Conservation (phyloP, 2,113 vertebrate species). For the Shinisaurus crocodilurus region DNA sequence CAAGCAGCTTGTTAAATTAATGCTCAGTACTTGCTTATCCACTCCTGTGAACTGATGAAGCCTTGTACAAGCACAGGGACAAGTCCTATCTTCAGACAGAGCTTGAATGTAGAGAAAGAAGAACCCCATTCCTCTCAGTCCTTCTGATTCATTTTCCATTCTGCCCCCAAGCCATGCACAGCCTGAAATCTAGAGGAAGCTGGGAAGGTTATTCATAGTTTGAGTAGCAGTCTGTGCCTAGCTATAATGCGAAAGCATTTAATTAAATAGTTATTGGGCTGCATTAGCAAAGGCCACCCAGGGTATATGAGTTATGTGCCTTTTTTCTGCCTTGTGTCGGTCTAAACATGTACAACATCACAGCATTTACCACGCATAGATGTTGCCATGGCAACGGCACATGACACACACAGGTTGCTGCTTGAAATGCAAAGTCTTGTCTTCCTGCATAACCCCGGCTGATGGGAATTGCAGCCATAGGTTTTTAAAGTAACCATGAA, state of each 20-base stretch:
- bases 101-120: not conserved
- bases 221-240: conserved; percentile 7
- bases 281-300: conserved; percentile 35
- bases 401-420: not conserved
- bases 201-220: not conserved
- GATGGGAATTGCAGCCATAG: conserved; percentile 21
- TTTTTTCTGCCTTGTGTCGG: conserved; percentile 12
- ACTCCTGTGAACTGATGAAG: not conserved
- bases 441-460: conserved; percentile 15
- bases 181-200: not conserved
- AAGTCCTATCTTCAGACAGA: not conserved
- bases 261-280: conserved; percentile 18
- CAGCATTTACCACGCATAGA: not conserved
- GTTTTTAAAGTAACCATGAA: conserved; percentile 48
- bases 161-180: fast-evolving
- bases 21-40: not conserved
- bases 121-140: not conserved
- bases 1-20: not conserved
- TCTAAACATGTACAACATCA: conserved; percentile 1
- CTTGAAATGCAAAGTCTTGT: conserved; percentile 32
- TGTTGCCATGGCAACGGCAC: conserved; percentile 17
- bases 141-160: conserved; percentile 31
- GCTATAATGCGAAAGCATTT: conserved; percentile 32
- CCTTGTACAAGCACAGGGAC: not conserved
- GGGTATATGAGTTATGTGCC: not conserved